A percentile compares a stretch with the other conserved stretches of the same genome.
phyloP scores from a whole-genome alignment of 2,113 vertebrate species.

The Pseudopipra pipra region DNA sequence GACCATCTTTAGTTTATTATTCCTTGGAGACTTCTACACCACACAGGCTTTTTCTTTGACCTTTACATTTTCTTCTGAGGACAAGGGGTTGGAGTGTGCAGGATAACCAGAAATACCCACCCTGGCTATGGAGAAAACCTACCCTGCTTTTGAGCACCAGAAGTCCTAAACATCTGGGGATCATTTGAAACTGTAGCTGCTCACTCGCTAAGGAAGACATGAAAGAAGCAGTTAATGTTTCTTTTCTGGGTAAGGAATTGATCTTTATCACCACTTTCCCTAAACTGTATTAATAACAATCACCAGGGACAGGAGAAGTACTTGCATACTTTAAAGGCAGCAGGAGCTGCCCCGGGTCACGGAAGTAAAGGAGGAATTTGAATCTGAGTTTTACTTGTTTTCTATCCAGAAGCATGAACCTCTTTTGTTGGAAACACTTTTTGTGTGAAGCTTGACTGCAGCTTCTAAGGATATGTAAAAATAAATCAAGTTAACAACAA shows the following conservation, averaged over 20 bases:
- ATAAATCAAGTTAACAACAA: slow-evolving; percentile 1
- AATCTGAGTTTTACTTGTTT: slow-evolving; percentile 17
- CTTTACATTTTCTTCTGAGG: slow-evolving; percentile 46
- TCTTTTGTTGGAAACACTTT: slow-evolving; percentile 24
- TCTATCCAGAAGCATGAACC: neutral
- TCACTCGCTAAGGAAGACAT: slow-evolving; percentile 2
- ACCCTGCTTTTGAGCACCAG: neutral
- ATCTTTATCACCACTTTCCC: slow-evolving; percentile 46
- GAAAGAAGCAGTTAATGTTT: slow-evolving; percentile 35
- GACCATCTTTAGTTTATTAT: slow-evolving; percentile 64
- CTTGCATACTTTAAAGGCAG: neutral
- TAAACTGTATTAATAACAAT: slow-evolving; percentile 55
- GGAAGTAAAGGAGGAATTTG: neutral
- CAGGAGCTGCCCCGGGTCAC: slow-evolving; percentile 22
- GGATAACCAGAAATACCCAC: slow-evolving; percentile 6
- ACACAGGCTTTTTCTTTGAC: slow-evolving; percentile 18
- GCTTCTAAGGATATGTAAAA: slow-evolving; percentile 3
- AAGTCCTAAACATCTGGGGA: neutral
- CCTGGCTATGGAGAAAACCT: slow-evolving; percentile 8
- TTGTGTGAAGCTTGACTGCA: neutral
- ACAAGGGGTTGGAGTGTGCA: slow-evolving; percentile 19
- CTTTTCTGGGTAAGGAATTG: slow-evolving; percentile 22
- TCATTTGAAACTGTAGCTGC: slow-evolving; percentile 39
- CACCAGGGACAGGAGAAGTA: slow-evolving; percentile 43
- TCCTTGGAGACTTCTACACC: slow-evolving; percentile 17